Base-by-base conservation (phyloP, 2,113 vertebrate genomes). In the Hipposideros armiger region DNA sequence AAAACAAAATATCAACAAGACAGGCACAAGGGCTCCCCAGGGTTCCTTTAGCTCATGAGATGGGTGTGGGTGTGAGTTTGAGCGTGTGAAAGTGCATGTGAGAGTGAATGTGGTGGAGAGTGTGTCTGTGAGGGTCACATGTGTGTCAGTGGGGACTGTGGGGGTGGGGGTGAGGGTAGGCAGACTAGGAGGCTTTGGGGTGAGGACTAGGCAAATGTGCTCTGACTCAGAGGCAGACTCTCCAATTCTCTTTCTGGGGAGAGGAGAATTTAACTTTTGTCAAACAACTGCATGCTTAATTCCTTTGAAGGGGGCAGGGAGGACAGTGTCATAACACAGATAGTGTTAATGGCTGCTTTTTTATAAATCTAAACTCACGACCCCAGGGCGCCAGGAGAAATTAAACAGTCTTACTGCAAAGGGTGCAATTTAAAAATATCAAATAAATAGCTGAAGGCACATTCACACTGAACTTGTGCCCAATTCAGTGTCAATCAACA, bases 371-470 rank as follows among this genome's bases (percentile, higher is more conserved):
- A 97, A 95, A 94, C 85, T 92, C 89, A 83, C 69, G 94, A 67
- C 50, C 87, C 62, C 45, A 58, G 77, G 93, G 88, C 40, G 42
- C 97, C 97, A 96, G 93, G 30, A 96, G 90, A 98, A 96, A 67
- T 74, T 90, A 93, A 98, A 94, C 60, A 95, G 84, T 97, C 77
- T 95, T 95, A 95, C 82, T 96, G 91, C 94, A 94, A 98, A 97
- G 88, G 94, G 92, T 96, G 87, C 82, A 94, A 96, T 91, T 94
- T 6, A 3, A 74, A 97, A 97, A 95, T 54, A 91, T 73, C 95
- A 94, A 96, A 95, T 96, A 98, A 97, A 96, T 97, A 98, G 95
- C 91, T 96, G 64, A 96, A 97, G 88, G 85, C 91, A 36, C 96
- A 60, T 82, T 96, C 93, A 91, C 72, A 92, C 56, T 98, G 97